Evolutionary conservation across 2,888 invertebrate species (phyloP), one percentile per base, ranked within the genome.

Genomic region (Melanotus villosus): DNA sequence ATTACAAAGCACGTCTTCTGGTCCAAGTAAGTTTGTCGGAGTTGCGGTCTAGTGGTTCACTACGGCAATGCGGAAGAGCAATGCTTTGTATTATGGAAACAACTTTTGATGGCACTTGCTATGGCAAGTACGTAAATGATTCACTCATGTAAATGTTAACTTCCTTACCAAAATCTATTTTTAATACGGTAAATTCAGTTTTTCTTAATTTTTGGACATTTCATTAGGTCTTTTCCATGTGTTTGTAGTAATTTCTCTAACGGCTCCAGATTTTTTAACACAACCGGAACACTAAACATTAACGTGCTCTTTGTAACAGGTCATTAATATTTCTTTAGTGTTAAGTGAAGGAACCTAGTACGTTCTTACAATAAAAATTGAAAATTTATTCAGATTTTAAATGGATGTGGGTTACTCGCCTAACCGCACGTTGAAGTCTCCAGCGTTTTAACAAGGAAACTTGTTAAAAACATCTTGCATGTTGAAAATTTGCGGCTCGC

Each of bases 101-200:
- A 67, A 73, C 72, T 75, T 75, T 73, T 75, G 75, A 75, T 75
- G 71, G 68, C 68, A 70, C 68, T 65, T 68, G 60, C 64, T 65
- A 36, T 67, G 50, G 70, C 72, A 68, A 71, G 63, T 64, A 65
- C 58, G 47, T 62, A 58, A 43, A 65, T 45, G 23, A 65, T 36
- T 59, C 14, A 23, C 56, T 23, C 43, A 30, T 30, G 26, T 58
- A 21, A 52, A 52, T 60, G 41, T 19, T 19, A 23, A 54, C 23
- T 63, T 63, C 38, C 23, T 12, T 59, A 32, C 52, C 60, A 65
- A 69, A 65, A 59, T 58, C 32, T 45, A 54, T 65, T 69, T 69
- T 69, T 54, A 57, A 58, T 64, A 68, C 67, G 67, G 67, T 68
- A 68, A 52, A 59, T 54, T 52, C n/a, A n/a, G n/a, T 16, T 32